A percentile compares a stretch with the other conserved stretches of the same genome.
phyloP scores from a whole-genome alignment of 2,797 vertebrate species.

The Manis javanica region DNA sequence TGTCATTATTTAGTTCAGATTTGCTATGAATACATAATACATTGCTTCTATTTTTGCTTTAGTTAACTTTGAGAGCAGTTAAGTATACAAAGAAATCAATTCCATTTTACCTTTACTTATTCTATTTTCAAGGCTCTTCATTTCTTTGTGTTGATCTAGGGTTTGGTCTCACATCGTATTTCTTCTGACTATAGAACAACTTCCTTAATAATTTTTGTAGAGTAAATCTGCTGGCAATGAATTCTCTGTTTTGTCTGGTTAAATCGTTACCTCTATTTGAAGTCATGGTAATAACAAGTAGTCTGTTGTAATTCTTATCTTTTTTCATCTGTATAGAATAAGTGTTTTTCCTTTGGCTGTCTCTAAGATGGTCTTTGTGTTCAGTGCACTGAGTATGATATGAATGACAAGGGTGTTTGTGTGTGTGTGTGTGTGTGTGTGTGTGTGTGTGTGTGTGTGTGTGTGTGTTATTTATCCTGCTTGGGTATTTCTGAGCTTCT shows the following conservation, averaged over 20 bases:
- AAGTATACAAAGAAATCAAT: background rate
- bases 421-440: background rate
- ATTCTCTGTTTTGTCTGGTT: background rate
- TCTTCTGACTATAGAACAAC: background rate
- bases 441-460: background rate
- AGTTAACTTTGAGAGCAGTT: background rate
- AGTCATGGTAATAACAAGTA: conserved; percentile 13
- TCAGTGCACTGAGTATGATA: background rate
- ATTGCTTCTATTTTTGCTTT: background rate
- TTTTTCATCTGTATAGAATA: background rate
- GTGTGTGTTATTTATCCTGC: background rate
- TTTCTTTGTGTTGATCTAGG: conserved; percentile 21
- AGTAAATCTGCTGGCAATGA: background rate
- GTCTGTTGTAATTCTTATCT: background rate
- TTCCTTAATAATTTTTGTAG: background rate
- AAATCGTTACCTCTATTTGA: background rate
- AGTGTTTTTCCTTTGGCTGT: background rate
- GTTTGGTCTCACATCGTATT: background rate
- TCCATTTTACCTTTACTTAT: conserved; percentile 6
- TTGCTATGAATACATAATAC: background rate
- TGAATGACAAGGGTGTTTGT: background rate
- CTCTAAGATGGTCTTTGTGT: background rate
- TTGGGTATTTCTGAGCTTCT: background rate
- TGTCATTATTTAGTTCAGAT: background rate
- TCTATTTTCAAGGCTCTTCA: conserved; percentile 7